These are phyloP conservation scores for Coracopsis vasa DNA, from an alignment of 2,113 vertebrate species.

Conservation along the genomic window DNA sequence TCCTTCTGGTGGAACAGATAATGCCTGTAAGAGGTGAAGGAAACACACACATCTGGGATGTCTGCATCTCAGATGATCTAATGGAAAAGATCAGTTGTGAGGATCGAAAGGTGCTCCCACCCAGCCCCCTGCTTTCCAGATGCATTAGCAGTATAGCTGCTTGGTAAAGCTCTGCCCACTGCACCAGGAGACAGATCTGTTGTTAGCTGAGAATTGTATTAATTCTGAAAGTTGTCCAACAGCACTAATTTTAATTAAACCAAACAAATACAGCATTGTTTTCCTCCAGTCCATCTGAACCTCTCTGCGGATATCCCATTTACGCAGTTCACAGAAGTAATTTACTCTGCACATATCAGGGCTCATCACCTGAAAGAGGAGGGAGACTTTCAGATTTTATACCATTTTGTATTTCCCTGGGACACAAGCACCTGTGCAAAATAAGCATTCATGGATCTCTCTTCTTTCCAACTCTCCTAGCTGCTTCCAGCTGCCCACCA, in stretches of 20 bases:
- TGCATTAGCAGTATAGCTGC: accelerated
- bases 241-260: not conserved
- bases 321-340: not conserved
- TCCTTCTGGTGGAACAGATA: not conserved
- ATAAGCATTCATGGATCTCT: not conserved
- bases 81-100: not conserved
- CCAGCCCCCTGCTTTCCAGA: accelerated
- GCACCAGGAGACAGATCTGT: not conserved
- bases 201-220: not conserved
- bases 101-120: not conserved
- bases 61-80: not conserved
- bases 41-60: not conserved
- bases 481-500: not conserved
- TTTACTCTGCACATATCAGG: not conserved
- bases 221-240: not conserved
- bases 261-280: not conserved
- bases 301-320: not conserved
- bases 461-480: not conserved
- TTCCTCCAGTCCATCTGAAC: not conserved
- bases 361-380: not conserved
- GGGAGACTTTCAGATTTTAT: not conserved
- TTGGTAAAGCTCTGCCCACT: not conserved
- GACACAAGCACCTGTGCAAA: not conserved
- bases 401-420: not conserved
- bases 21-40: not conserved